Conservation (phyloP, 2,888 invertebrate genomes). For the Gryllus longicercus region DNA sequence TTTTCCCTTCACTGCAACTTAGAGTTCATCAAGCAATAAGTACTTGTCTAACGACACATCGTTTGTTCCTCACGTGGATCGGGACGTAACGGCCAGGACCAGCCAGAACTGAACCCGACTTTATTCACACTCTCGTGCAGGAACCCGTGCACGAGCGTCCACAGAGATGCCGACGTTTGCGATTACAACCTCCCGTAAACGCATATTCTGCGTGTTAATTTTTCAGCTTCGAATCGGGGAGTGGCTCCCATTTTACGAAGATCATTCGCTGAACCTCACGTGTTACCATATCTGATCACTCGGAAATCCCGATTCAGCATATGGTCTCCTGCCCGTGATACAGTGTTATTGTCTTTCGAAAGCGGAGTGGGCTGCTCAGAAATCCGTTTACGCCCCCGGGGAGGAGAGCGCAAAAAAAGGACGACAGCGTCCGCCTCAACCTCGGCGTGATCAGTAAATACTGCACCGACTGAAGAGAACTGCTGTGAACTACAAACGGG, state of each 20-base stretch:
- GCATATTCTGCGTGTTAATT: neutral
- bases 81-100: no score
- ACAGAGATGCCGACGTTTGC: neutral
- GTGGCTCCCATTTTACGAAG: neutral
- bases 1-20: no score
- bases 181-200: neutral
- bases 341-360: constrained; percentile 11
- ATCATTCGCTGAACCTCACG: neutral
- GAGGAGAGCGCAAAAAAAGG: neutral
- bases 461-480: neutral
- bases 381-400: constrained; percentile 3
- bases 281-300: neutral
- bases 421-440: neutral
- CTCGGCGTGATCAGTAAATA: neutral
- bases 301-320: neutral
- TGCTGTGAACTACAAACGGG: neutral
- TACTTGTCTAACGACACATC: no score
- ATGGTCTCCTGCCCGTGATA: neutral
- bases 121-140: no score
- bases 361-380: constrained; percentile 4
- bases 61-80: no score
- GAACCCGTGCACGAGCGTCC: neutral
- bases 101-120: no score
- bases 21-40: no score
- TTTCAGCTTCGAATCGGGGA: neutral